These are phyloP conservation scores for zebrafish (Danio rerio) DNA, from an alignment of 2,113 vertebrate species.

Conservation along the genomic window GRCz12tu NC_133177.1:18368001-18368500, in stretches of 20 bases:
- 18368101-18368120: slow-evolving; percentile 88
- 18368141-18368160: slow-evolving; percentile 86
- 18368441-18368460: too few species aligned
- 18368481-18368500: too few species aligned
- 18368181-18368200: slow-evolving; percentile 88
- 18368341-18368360: not conserved
- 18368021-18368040: too few species aligned
- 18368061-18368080: slow-evolving; percentile 74
- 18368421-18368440: not conserved
- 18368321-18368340: not conserved
- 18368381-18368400: not conserved
- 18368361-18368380: slow-evolving; percentile 3
- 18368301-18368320: slow-evolving; percentile 12
- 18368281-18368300: not conserved
- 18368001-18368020: too few species aligned
- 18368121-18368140: slow-evolving; percentile 90
- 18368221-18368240: slow-evolving; percentile 52
- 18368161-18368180: slow-evolving; percentile 92
- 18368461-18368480: too few species aligned
- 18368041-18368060: not conserved
- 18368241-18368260: not conserved
- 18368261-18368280: not conserved
- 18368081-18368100: slow-evolving; percentile 96
- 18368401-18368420: not conserved
- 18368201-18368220: slow-evolving; percentile 87